Evolutionary conservation across 2,888 invertebrate species (phyloP), one percentile per base, ranked within the genome.

Genomic region (Rhaphigaster nebulosa): DNA sequence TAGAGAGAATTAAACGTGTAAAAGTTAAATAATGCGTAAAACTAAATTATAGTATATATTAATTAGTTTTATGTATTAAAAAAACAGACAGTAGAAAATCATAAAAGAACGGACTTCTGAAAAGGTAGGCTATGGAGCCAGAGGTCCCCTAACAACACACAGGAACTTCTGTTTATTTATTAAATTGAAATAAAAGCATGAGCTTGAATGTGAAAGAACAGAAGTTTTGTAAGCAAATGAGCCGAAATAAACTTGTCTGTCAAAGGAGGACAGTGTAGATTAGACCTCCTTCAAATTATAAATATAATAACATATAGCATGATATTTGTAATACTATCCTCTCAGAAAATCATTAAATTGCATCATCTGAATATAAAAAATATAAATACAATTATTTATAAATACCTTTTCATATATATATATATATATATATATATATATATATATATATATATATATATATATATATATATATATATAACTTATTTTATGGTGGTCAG

Each of bases 201-300:
- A 41, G 23, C 8, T 45, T 34, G 5, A 3, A 65, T 65, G 29
- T n/a, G 26, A 65, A 65, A 29, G 13, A 70, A 70, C 41, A 45
- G 3, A 84, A 84, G 84, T n/a, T 45, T 84, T 0, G 3, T n/a
- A 6, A 26, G 8, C n/a, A 4, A 84, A 84, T 84, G n/a, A 45
- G 45, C 45, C n/a, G 3, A 45, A 84, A 23, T n/a, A 45, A 84
- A 45, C 84, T 84, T 34, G 8, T 70, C 8, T 20, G 20, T 34
- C 70, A 34, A 20, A 34, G 84, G 84, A 84, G 84, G 84, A 84
- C 0, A 84, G 26, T 45, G 8, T 6, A 41, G 18, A 45, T 84
- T 84, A 84, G 84, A n/a, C 84, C 84, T 84, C 84, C 84, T 84
- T n/a, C 41, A 80, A 80, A 29, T 65, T 65, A 1, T 5, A 29